Evolutionary conservation across 2,113 vertebrate species (phyloP).

Genomic region (Romanogobio albipinnatus): DNA sequence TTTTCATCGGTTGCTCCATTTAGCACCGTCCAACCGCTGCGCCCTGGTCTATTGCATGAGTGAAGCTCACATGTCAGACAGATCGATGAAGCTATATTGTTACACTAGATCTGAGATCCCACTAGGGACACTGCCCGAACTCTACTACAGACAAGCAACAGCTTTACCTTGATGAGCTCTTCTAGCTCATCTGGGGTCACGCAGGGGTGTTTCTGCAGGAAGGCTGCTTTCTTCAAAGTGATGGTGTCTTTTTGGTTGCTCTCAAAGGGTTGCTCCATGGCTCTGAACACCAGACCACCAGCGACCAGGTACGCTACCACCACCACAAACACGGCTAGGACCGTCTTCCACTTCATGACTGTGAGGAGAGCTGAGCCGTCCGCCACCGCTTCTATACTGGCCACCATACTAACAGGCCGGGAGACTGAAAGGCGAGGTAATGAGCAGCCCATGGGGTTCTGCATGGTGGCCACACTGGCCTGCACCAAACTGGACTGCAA

Average conservation of each 20-base stretch:
- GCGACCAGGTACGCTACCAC: conserved; percentile 91
- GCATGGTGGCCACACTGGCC: conserved; percentile 80
- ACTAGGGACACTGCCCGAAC: conserved; percentile 46
- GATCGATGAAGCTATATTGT: conserved; percentile 64
- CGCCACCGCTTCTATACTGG: conserved; percentile 84
- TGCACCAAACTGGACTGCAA: conserved; percentile 78
- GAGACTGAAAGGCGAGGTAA: conserved; percentile 81
- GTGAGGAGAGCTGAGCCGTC: conserved; percentile 80
- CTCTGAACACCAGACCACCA: conserved; percentile 88
- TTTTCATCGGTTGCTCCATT: conserved; percentile 27
- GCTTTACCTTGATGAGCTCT: conserved; percentile 87
- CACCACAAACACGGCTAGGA: conserved; percentile 91
- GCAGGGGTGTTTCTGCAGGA: conserved; percentile 87
- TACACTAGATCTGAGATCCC: conserved; percentile 60
- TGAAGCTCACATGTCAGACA: conserved; percentile 49
- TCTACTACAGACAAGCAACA: neutral
- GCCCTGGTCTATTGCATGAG: neutral
- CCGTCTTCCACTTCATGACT: conserved; percentile 97
- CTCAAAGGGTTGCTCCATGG: conserved; percentile 93
- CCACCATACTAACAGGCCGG: conserved; percentile 81
- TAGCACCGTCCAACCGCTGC: neutral
- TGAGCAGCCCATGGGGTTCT: conserved; percentile 78
- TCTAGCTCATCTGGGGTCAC: conserved; percentile 88
- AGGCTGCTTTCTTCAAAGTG: conserved; percentile 87
- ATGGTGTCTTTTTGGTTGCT: conserved; percentile 91